phyloP scores from a whole-genome alignment of 2,888 invertebrate species.

The Hirtodrosophila trivittata region DNA sequence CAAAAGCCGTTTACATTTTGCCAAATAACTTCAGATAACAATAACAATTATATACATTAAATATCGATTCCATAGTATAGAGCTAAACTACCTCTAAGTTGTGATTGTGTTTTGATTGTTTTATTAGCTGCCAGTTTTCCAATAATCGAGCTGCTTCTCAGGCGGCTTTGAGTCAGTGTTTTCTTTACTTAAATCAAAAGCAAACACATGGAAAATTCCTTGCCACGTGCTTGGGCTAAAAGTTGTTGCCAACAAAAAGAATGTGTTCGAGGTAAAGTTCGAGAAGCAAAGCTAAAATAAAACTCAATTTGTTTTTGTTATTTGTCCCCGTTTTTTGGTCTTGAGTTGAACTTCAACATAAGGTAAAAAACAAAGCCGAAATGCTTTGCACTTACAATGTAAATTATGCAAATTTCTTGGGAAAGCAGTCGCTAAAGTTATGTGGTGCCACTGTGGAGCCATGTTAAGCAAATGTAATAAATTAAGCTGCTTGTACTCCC shows the following conservation, averaged over 20 bases:
- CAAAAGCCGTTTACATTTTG: no score
- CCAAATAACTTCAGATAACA: no score
- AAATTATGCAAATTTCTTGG: conserved; percentile 70
- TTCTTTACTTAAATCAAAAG: conserved; percentile 17
- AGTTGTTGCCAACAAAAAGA: conserved; percentile 18
- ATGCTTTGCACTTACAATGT: conserved; percentile 59
- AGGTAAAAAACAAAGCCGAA: conserved; percentile 43
- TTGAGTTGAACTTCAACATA: conserved; percentile 22
- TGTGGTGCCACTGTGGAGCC: conserved; percentile 31
- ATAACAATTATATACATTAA: no score
- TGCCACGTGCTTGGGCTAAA: conserved; percentile 18
- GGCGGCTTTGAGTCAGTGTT: conserved; percentile 20
- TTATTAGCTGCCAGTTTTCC: no score
- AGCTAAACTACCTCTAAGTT: no score
- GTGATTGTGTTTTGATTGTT: no score
- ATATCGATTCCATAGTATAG: no score
- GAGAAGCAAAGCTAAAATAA: conserved; percentile 31
- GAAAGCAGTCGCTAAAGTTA: conserved; percentile 64
- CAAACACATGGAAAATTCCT: conserved; percentile 46
- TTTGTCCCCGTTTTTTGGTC: conserved; percentile 8
- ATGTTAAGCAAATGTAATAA: conserved; percentile 71
- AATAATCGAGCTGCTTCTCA: conserved; percentile 19
- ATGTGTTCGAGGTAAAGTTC: conserved; percentile 3
- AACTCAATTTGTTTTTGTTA: conserved; percentile 59
- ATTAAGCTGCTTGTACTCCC: conserved; percentile 68